A percentile compares a stretch with the other conserved stretches of the same genome.
Evolutionary conservation across 2,113 vertebrate species (phyloP).

Genomic region (Capreolus pygargus): DNA sequence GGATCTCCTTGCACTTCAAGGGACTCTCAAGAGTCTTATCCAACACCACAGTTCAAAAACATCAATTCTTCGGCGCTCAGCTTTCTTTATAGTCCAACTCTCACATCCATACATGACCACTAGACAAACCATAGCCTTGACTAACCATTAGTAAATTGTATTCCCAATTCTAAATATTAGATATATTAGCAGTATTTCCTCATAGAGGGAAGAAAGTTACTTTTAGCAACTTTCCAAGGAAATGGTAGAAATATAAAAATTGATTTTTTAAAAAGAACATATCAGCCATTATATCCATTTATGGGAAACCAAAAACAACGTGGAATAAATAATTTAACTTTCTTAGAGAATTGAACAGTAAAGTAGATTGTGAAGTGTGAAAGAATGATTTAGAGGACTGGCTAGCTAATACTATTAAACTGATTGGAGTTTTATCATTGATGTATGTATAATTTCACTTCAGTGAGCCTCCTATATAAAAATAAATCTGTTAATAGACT

Average conservation of each 20-base stretch:
- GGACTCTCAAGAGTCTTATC: not conserved
- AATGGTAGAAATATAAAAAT: not conserved
- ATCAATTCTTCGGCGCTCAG: not conserved
- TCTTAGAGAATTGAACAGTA: not conserved
- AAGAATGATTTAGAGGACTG: not conserved
- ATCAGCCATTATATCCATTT: not conserved
- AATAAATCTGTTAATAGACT: not conserved
- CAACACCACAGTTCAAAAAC: not conserved
- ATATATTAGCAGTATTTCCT: not conserved
- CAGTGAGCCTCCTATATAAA: not conserved
- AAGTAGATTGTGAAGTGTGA: not conserved
- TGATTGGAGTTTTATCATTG: constrained; percentile 6
- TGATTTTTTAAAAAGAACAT: not conserved
- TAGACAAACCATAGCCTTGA: not conserved
- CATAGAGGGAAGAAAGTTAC: not conserved
- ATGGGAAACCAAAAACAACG: constrained; percentile 5
- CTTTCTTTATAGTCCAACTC: not conserved
- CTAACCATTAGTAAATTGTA: not conserved
- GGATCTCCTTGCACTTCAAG: not conserved
- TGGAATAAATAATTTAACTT: not conserved
- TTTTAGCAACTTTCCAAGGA: not conserved
- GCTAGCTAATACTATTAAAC: not conserved
- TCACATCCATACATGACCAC: not conserved
- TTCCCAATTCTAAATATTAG: not conserved
- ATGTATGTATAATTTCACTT: not conserved